Conservation (phyloP, 2,797 vertebrate species). For the Phoxinus dragarum region DNA sequence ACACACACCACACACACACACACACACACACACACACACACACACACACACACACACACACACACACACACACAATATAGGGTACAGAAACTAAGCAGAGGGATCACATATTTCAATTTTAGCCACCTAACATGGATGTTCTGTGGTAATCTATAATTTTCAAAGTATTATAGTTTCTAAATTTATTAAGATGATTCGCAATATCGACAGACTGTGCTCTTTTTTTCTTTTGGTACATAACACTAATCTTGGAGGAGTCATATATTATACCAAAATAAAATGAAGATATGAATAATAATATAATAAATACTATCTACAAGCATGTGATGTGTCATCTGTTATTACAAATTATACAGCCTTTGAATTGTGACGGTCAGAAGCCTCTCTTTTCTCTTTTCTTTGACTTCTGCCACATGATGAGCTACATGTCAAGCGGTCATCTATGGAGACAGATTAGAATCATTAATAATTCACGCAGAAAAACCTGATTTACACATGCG, state of each 20-base stretch:
- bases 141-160: constrained; percentile 82
- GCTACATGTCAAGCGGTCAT: constrained; percentile 14
- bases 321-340: neutral
- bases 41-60: no score
- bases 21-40: neutral
- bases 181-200: neutral
- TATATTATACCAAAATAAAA: constrained; percentile 6
- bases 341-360: neutral
- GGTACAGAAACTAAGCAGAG: neutral
- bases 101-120: neutral
- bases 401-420: neutral
- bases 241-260: neutral
- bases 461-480: no score
- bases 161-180: constrained; percentile 70
- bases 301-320: constrained; percentile 34
- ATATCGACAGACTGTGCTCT: neutral
- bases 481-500: no score
- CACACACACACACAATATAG: neutral
- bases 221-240: neutral
- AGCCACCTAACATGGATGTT: constrained; percentile 54
- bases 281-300: constrained; percentile 70
- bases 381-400: neutral
- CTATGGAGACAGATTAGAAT: no score
- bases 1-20: constrained; percentile 40
- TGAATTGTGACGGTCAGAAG: neutral